A percentile compares a stretch with the other conserved stretches of the same genome.
phyloP scores from a whole-genome alignment of 2,888 invertebrate species.

The Agriopis leucophaearia region DNA sequence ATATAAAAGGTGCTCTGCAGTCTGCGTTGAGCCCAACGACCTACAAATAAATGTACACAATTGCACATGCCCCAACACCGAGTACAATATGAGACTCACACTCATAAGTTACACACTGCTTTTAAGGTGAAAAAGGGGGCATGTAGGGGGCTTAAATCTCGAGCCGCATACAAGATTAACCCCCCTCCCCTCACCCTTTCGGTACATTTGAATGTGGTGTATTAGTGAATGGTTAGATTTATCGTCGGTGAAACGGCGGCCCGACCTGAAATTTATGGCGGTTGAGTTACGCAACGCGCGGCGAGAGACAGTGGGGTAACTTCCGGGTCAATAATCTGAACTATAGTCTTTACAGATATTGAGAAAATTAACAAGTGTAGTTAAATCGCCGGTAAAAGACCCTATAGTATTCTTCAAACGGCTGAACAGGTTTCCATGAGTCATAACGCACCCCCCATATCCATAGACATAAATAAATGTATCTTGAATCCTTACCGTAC shows the following conservation, averaged over 20 bases:
- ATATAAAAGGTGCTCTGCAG: no score
- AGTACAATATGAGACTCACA: constrained; percentile 36
- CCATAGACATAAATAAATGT: no score
- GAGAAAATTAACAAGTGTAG: no score
- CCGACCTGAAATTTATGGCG: constrained; percentile 71
- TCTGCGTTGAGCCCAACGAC: not conserved
- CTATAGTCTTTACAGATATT: not conserved
- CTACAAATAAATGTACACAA: not conserved
- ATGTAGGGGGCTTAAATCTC: constrained; percentile 39
- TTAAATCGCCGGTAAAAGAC: no score
- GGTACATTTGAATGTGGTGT: constrained; percentile 81
- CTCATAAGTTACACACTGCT: constrained; percentile 54
- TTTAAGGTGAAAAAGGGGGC: constrained; percentile 49
- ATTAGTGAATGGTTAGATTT: constrained; percentile 81
- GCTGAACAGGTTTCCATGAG: no score
- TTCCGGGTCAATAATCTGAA: constrained; percentile 7
- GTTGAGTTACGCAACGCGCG: constrained; percentile 45
- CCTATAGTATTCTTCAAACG: no score
- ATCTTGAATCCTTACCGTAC: no score
- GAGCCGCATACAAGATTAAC: constrained; percentile 49
- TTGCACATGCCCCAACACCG: constrained; percentile 5
- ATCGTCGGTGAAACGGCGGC: constrained; percentile 68
- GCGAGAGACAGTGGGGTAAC: constrained; percentile 38
- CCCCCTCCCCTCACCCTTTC: constrained; percentile 44
- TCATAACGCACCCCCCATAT: no score